phyloP scores from a whole-genome alignment of 1,140 invertebrate species.

The Lordiphosa mommai region DNA sequence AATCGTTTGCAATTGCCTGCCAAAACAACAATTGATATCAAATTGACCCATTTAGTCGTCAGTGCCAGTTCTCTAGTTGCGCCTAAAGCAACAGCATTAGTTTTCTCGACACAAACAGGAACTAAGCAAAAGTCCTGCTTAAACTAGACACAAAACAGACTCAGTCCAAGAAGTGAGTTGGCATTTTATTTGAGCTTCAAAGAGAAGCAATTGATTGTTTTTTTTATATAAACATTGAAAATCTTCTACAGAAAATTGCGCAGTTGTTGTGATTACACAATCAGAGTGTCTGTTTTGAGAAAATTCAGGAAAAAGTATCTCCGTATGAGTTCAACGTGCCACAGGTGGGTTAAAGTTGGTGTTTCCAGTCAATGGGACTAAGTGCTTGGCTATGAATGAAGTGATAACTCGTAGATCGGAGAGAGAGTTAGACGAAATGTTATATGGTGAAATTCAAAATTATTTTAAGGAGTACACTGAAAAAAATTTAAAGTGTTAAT shows the following conservation, averaged over 20 bases:
- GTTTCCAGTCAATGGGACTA: background rate
- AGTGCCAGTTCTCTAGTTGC: constrained; percentile 66
- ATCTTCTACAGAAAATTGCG: constrained; percentile 60
- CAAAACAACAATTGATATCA: constrained; percentile 58
- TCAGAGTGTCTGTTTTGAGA: no score
- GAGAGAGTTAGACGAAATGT: no score
- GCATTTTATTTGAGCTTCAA: background rate
- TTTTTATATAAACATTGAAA: constrained; percentile 1
- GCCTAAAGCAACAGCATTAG: constrained; percentile 55
- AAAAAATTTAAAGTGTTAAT: background rate
- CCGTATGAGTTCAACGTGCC: background rate
- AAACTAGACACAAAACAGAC: constrained; percentile 10
- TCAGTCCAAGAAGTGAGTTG: constrained; percentile 41
- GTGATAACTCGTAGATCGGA: background rate
- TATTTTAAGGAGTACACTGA: background rate
- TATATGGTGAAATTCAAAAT: no score
- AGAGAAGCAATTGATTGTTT: background rate
- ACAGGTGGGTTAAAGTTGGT: constrained; percentile 37
- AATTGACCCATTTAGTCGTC: constrained; percentile 69
- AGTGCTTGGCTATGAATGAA: constrained; percentile 1
- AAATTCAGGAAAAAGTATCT: background rate
- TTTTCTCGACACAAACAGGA: constrained; percentile 30
- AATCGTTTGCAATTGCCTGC: constrained; percentile 37
- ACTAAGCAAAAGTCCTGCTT: constrained; percentile 34
- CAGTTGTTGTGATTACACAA: constrained; percentile 67